phyloP scores from a whole-genome alignment of 2,113 vertebrate genomes.

The Takifugu bimaculatus region DNA sequence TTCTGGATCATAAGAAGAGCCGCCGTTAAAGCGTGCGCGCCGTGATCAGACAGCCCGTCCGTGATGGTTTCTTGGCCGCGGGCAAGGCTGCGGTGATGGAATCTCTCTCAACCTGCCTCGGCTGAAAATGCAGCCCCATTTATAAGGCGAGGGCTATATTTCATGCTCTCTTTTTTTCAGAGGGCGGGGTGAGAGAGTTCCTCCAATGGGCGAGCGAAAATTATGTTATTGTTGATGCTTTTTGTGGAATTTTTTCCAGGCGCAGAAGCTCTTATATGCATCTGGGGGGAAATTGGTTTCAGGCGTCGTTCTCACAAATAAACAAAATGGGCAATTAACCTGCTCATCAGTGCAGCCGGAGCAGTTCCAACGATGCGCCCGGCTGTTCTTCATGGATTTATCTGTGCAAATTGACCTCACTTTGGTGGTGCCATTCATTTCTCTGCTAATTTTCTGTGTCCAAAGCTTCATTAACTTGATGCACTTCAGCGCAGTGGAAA shows the following conservation, averaged over 20 bases:
- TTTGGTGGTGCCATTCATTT: constrained; percentile 68
- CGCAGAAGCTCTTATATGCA: too few relatives aligned
- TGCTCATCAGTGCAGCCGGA: constrained; percentile 58
- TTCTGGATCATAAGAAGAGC: constrained; percentile 65
- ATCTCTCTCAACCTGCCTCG: constrained; percentile 22
- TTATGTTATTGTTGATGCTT: constrained; percentile 22
- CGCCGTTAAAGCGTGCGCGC: constrained; percentile 62
- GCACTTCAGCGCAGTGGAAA: constrained; percentile 43
- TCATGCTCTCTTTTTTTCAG: not conserved
- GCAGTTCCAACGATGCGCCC: constrained; percentile 48
- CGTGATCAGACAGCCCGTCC: constrained; percentile 31
- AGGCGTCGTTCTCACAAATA: constrained; percentile 64
- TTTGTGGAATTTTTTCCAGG: not conserved
- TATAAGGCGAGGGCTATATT: not conserved
- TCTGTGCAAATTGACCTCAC: constrained; percentile 70
- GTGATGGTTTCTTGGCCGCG: constrained; percentile 49
- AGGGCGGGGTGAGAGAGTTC: not conserved
- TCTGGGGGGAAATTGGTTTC: constrained; percentile 54
- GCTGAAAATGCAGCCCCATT: constrained; percentile 3
- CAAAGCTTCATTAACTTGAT: constrained; percentile 66
- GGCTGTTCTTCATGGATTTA: constrained; percentile 68
- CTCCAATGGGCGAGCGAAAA: constrained; percentile 13
- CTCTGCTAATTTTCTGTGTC: constrained; percentile 67
- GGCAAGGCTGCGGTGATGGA: constrained; percentile 36
- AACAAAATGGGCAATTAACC: constrained; percentile 73